These are phyloP conservation scores for Diplolepis rosae DNA, from an alignment of 2,888 invertebrate genomes.

Conservation along the genomic window DNA sequence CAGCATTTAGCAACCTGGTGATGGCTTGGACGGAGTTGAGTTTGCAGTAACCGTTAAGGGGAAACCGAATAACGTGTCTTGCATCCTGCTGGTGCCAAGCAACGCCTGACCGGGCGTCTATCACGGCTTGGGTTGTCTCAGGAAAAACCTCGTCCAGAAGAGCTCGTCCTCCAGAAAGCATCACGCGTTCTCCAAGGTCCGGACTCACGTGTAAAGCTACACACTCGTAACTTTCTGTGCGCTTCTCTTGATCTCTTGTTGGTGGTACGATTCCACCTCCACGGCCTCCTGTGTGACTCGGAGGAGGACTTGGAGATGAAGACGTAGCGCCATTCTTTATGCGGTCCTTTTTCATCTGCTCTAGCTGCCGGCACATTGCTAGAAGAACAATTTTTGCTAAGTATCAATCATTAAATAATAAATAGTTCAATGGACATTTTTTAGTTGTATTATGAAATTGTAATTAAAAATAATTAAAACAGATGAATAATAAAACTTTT, in stretches of 20 bases:
- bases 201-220: slow-evolving; percentile 87
- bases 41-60: slow-evolving; percentile 91
- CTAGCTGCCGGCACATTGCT: slow-evolving; percentile 85
- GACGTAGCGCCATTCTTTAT: slow-evolving; percentile 76
- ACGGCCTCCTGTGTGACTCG: slow-evolving; percentile 64
- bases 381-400: slow-evolving; percentile 54
- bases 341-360: slow-evolving; percentile 83
- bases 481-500: too few relatives aligned
- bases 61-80: slow-evolving; percentile 88
- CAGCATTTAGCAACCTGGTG: slow-evolving; percentile 85
- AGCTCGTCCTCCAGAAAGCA: slow-evolving; percentile 86
- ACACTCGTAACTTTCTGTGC: slow-evolving; percentile 80
- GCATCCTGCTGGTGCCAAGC: slow-evolving; percentile 89
- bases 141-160: slow-evolving; percentile 86
- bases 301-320: slow-evolving; percentile 64
- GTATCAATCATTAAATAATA: neutral
- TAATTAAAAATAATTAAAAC: too few relatives aligned
- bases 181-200: slow-evolving; percentile 86
- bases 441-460: too few relatives aligned
- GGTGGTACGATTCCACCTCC: slow-evolving; percentile 51
- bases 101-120: slow-evolving; percentile 86
- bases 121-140: slow-evolving; percentile 85
- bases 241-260: slow-evolving; percentile 47
- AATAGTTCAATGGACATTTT: too few relatives aligned
- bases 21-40: slow-evolving; percentile 92